phyloP scores from a whole-genome alignment of 2,888 invertebrate genomes.

The Nowickia ferox region DNA sequence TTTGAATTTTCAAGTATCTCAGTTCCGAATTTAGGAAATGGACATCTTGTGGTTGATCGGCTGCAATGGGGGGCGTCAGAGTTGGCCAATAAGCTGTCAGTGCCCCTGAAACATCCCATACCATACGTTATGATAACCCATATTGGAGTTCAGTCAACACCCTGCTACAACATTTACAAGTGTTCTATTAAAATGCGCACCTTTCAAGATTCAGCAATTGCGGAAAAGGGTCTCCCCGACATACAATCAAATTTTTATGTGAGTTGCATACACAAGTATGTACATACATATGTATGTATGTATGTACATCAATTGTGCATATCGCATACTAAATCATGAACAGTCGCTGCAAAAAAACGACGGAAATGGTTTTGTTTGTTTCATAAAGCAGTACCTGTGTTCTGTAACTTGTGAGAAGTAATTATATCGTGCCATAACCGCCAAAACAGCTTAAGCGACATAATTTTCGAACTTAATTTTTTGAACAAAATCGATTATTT shows the following conservation, averaged over 20 bases:
- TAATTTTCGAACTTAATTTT: no score
- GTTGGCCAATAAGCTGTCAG: conserved; percentile 74
- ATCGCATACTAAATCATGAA: no score
- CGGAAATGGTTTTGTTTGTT: no score
- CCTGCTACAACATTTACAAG: conserved; percentile 82
- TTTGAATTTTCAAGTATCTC: conserved; percentile 75
- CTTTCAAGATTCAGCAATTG: conserved; percentile 83
- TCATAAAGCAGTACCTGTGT: no score
- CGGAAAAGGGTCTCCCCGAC: conserved; percentile 82
- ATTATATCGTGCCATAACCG: no score
- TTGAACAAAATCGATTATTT: no score
- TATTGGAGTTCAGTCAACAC: conserved; percentile 83
- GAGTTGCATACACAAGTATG: conserved; percentile 72
- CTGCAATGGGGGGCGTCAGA: conserved; percentile 82
- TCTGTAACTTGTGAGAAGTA: no score
- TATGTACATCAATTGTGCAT: no score
- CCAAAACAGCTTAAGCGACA: no score
- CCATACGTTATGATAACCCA: conserved; percentile 84
- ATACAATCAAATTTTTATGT: conserved; percentile 83
- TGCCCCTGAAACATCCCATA: conserved; percentile 81
- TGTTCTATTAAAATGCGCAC: conserved; percentile 83
- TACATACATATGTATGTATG: not conserved
- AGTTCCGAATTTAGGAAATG: conserved; percentile 83
- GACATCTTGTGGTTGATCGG: conserved; percentile 82
- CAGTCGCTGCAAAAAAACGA: no score